Evolutionary conservation across 2,888 invertebrate species (phyloP), one percentile per base, ranked within the genome.

Genomic region (Chironomus tentans): DNA sequence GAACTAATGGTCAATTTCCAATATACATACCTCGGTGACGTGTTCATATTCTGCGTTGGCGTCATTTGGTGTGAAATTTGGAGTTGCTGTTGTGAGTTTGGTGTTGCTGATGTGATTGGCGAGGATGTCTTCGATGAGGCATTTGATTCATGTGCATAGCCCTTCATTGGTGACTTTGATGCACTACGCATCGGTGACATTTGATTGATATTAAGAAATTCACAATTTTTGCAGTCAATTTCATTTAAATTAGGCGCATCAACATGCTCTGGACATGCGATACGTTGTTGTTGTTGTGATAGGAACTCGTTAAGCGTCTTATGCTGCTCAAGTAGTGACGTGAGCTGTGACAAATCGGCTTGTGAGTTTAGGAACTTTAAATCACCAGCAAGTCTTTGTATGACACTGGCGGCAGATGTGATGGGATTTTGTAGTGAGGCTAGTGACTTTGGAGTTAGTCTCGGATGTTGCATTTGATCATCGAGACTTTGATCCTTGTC

Each of bases 11-110:
- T n/a, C n/a, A n/a, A n/a, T n/a, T n/a, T n/a, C n/a, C n/a, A n/a
- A n/a, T 28, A 28, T 28, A 28, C 28, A 28, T 56, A 56, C 22
- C 74, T 74, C 7, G 74, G 74, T 10, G 74, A 74, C 6, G 74
- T 74, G n/a, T 74, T 74, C 10, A 74, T 62, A 68, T 38, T 68
- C 46, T 24, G 76, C 77, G 18, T 80, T 80, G 62, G 80, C 79
- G 69, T 78, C 79, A 18, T 82, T 70, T 72, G 87, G 86, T 24
- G 87, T 85, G 80, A 88, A 89, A 61, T 90, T 89, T 79, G 89
- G 87, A 73, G 81, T 56, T 80, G 72, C 84, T 85, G 78, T 87
- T 83, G 78, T 85, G 85, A 80, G 85, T 88, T 81, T 56, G 76
- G 70, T 46, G 76, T 70, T 46, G 69, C 65, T 15, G 76, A 76